Conservation (phyloP, 2,888 invertebrate genomes). For the Pheosia gnoma region DNA sequence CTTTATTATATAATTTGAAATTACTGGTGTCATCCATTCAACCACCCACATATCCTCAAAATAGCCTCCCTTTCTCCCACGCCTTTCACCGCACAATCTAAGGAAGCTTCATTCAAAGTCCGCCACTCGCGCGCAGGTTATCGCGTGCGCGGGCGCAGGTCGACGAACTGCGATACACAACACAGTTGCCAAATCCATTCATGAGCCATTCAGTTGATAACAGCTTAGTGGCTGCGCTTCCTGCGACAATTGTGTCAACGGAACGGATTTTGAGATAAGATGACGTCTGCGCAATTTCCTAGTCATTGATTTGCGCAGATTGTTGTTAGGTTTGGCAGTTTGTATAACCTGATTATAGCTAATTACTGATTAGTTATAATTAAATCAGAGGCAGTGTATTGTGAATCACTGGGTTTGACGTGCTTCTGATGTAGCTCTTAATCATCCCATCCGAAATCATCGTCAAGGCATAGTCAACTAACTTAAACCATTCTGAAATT, state of each 20-base stretch:
- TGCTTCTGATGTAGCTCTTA: no score
- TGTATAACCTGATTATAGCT: no score
- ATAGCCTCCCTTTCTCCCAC: slow-evolving; percentile 3
- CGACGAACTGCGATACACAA: slow-evolving; percentile 20
- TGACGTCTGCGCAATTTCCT: slow-evolving; percentile 26
- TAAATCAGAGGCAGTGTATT: no score
- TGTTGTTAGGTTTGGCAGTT: not conserved
- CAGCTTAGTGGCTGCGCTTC: slow-evolving; percentile 19
- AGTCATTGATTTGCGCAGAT: slow-evolving; percentile 17
- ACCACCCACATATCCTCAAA: not conserved
- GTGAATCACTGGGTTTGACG: no score
- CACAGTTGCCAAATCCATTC: slow-evolving; percentile 49
- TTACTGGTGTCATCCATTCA: not conserved
- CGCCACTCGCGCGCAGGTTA: slow-evolving; percentile 38
- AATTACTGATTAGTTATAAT: no score
- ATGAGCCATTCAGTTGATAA: slow-evolving; percentile 34
- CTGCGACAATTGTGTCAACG: slow-evolving; percentile 38
- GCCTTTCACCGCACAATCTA: slow-evolving; percentile 18
- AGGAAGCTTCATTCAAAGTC: slow-evolving; percentile 6
- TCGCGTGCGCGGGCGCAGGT: slow-evolving; percentile 28
- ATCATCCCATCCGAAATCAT: no score
- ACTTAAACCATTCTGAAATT: no score
- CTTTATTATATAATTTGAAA: not conserved
- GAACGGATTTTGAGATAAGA: slow-evolving; percentile 47
- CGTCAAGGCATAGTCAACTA: no score